phyloP scores from a whole-genome alignment of 2,888 invertebrate genomes.

The Drosophila parthenogenetica region DNA sequence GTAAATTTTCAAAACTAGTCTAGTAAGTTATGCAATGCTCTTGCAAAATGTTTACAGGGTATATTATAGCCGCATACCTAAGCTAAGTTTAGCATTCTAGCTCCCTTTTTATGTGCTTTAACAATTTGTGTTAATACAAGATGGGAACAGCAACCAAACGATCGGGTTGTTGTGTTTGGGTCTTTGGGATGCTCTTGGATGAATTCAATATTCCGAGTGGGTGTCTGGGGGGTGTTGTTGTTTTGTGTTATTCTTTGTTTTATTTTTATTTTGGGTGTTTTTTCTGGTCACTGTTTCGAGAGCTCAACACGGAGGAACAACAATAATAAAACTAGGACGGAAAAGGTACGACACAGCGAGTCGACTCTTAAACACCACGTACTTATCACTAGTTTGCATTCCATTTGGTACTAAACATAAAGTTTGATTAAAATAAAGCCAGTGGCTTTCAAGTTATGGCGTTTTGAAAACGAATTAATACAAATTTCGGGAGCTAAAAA shows the following conservation, averaged over 20 bases:
- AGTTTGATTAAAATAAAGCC: too few species aligned
- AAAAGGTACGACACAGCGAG: too few species aligned
- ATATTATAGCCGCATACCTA: not conserved
- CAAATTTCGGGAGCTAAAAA: too few species aligned
- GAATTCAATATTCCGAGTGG: not conserved
- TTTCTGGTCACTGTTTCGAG: constrained; percentile 24
- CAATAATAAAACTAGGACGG: not conserved
- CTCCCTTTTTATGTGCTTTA: constrained; percentile 4
- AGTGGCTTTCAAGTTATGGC: too few species aligned
- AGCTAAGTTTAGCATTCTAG: not conserved
- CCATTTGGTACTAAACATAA: too few species aligned
- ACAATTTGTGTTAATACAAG: constrained; percentile 28
- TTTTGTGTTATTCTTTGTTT: not conserved
- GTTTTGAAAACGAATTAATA: too few species aligned
- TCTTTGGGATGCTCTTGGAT: constrained; percentile 1
- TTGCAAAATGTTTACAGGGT: not conserved
- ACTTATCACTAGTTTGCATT: too few species aligned
- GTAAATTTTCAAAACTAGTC: too few species aligned
- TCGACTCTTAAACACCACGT: too few species aligned
- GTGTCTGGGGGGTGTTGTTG: not conserved
- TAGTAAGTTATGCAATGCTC: too few species aligned
- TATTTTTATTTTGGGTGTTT: constrained; percentile 8
- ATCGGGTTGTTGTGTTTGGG: constrained; percentile 20
- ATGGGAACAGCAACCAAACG: constrained; percentile 11
- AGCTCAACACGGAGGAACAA: constrained; percentile 49